phyloP scores from a whole-genome alignment of 2,888 invertebrate species.

The Argyra leucocephala region DNA sequence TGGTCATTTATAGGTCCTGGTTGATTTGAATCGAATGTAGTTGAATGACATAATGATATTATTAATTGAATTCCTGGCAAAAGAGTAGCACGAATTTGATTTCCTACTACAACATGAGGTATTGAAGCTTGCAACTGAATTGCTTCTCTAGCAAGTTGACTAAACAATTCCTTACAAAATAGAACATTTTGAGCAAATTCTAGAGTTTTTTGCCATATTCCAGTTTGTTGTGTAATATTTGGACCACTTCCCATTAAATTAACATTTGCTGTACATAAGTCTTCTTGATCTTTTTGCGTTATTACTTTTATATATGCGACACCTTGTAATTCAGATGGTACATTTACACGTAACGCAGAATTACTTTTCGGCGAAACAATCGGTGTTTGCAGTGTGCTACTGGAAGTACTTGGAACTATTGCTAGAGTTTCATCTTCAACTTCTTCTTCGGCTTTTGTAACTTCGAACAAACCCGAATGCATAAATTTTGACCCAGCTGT shows the following conservation, averaged over 20 bases:
- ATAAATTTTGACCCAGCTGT: constrained; percentile 91
- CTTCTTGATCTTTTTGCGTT: constrained; percentile 91
- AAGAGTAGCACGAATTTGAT: constrained; percentile 91
- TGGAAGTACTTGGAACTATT: constrained; percentile 42
- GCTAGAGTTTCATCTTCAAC: constrained; percentile 39
- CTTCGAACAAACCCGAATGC: constrained; percentile 91
- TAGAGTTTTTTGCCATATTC: constrained; percentile 89
- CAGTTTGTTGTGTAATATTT: constrained; percentile 54
- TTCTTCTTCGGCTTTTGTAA: constrained; percentile 73
- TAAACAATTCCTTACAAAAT: constrained; percentile 93
- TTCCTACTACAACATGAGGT: constrained; percentile 93
- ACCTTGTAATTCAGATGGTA: constrained; percentile 90
- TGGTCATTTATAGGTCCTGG: constrained; percentile 57
- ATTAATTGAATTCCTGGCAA: constrained; percentile 87
- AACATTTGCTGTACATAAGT: constrained; percentile 73
- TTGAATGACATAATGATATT: constrained; percentile 83
- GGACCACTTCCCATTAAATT: constrained; percentile 69
- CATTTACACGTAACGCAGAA: constrained; percentile 79
- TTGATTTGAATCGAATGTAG: constrained; percentile 48
- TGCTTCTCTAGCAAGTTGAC: constrained; percentile 87
- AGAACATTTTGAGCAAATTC: constrained; percentile 94
- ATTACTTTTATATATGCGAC: constrained; percentile 93
- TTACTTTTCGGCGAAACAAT: constrained; percentile 50
- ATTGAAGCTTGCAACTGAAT: constrained; percentile 87
- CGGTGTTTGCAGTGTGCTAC: constrained; percentile 45